Evolutionary conservation across 2,888 invertebrate genomes (phyloP).

Genomic region (Ichneumoninae sp.): DNA sequence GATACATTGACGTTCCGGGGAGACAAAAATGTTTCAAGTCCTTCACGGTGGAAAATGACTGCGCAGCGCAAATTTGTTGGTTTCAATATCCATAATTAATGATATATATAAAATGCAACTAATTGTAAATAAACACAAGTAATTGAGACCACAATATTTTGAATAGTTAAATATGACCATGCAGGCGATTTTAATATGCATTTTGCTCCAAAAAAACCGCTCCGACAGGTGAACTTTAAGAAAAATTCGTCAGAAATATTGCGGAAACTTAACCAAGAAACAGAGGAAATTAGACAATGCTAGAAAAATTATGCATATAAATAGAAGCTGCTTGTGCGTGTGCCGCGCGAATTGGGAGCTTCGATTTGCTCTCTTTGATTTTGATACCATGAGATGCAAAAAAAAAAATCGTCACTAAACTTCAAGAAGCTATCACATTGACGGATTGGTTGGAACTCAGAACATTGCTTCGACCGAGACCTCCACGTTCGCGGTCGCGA

Average conservation of each 20-base stretch:
- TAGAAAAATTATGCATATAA: not conserved
- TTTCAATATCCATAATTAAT: no score
- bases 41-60: no score
- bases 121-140: no score
- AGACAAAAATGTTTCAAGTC: no score
- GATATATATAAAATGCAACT: no score
- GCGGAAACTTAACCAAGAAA: not conserved
- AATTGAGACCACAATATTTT: no score
- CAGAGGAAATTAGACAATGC: not conserved
- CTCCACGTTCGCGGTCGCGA: not conserved
- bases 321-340: constrained; percentile 17
- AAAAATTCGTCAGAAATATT: not conserved
- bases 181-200: no score
- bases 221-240: no score
- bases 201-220: no score
- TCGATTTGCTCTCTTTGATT: constrained; percentile 33
- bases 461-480: not conserved
- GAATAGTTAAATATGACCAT: no score
- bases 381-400: not conserved
- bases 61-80: no score
- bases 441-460: not conserved
- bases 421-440: not conserved
- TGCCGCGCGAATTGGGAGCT: constrained; percentile 20
- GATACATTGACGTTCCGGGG: no score
- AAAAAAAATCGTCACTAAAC: not conserved